These are phyloP conservation scores for Panulirus ornatus DNA, from an alignment of 1,140 invertebrate genomes.

Conservation along the genomic window DNA sequence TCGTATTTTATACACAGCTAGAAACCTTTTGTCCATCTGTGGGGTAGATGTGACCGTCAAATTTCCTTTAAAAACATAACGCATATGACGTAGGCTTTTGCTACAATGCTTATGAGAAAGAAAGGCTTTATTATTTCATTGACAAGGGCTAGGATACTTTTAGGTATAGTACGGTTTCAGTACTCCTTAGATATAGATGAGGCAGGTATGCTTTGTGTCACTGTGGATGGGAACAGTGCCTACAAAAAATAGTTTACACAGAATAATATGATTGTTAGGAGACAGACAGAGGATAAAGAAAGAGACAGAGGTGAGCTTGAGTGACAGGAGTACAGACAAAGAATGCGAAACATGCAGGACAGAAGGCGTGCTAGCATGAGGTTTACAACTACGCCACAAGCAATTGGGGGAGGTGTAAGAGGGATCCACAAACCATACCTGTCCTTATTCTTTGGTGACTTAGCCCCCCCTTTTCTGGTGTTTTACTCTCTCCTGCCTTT, in stretches of 20 bases:
- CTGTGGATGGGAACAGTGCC: neutral
- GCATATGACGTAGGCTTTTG: neutral
- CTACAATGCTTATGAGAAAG: slow-evolving; percentile 32
- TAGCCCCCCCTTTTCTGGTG: slow-evolving; percentile 32
- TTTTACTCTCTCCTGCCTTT: slow-evolving; percentile 56
- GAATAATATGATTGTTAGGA: neutral
- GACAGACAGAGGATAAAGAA: no score
- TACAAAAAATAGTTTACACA: neutral
- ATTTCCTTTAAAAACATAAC: neutral
- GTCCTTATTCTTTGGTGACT: slow-evolving; percentile 38
- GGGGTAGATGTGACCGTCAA: neutral
- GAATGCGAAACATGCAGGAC: neutral
- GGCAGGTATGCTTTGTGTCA: slow-evolving; percentile 63
- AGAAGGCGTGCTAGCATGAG: neutral
- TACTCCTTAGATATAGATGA: neutral
- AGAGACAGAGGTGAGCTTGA: neutral
- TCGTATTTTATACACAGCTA: slow-evolving; percentile 6
- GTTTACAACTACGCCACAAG: neutral
- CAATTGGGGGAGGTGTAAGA: neutral
- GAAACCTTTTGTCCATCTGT: neutral
- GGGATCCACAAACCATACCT: slow-evolving; percentile 66
- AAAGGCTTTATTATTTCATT: slow-evolving; percentile 23
- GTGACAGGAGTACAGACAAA: neutral
- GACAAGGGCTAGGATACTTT: slow-evolving; percentile 19
- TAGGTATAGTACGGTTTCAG: slow-evolving; percentile 8